A percentile compares a stretch with the other conserved stretches of the same genome.
Evolutionary conservation across 2,888 invertebrate genomes (phyloP).

Genomic region (Cheiracanthium punctorium): DNA sequence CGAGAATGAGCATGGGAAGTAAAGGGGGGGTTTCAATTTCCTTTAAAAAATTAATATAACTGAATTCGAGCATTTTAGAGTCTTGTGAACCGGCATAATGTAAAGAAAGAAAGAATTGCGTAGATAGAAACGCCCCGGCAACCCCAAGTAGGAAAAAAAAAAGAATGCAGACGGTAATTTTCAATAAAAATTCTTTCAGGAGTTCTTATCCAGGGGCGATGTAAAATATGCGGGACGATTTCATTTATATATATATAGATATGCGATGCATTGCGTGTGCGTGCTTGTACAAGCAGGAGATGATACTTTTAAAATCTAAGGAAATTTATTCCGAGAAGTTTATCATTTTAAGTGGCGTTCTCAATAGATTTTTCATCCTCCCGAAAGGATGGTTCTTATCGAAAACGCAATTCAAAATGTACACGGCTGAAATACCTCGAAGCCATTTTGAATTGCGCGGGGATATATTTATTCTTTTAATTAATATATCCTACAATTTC

Average conservation of each 20-base stretch:
- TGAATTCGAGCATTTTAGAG: constrained; percentile 3
- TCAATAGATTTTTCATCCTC: too few species aligned
- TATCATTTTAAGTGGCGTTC: background rate
- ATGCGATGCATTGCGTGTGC: background rate
- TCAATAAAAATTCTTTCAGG: constrained; percentile 15
- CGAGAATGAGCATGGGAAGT: constrained; percentile 27
- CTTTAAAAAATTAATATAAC: constrained; percentile 54
- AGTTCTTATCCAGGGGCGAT: background rate
- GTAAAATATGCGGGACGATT: background rate
- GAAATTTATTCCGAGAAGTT: background rate
- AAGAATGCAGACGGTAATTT: background rate
- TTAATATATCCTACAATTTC: too few species aligned
- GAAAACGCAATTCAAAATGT: too few species aligned
- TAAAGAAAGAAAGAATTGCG: background rate
- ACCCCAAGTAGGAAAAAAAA: too few species aligned
- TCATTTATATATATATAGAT: background rate
- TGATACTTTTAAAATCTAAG: background rate
- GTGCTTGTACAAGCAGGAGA: background rate
- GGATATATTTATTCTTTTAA: too few species aligned
- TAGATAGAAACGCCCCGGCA: too few species aligned
- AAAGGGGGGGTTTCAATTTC: constrained; percentile 55
- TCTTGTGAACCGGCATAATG: background rate
- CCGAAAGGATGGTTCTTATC: too few species aligned
- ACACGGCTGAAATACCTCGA: too few species aligned
- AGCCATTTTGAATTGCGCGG: too few species aligned